Evolutionary conservation across 1,140 invertebrate species (phyloP), one percentile per base, ranked within the genome.

Genomic region (Dendroctonus ponderosae): DNA sequence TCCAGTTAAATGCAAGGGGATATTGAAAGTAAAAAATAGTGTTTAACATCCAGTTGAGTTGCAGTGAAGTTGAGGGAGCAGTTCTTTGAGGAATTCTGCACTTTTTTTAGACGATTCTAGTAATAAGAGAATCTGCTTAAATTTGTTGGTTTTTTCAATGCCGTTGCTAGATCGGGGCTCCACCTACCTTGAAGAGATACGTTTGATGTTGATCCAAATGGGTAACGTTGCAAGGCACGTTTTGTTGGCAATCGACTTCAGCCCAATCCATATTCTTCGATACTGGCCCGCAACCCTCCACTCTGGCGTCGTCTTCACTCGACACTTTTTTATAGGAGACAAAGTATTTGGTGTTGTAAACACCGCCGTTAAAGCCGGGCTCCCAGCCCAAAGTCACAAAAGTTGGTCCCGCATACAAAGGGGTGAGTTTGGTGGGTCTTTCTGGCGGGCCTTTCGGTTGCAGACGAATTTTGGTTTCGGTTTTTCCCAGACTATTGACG

Each of bases 331-430:
- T 84, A 75, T 91, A 91, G 7, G 85, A 85, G 6, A 94, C 89
- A 71, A 91, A 91, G 78, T 91, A 94, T 73, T 92, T 92, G 0
- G 92, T 95, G 70, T 89, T 91, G 9, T 85, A 84, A 41, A 93
- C 76, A 0, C 93, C 93, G 0, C 94, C 94, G 79, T 96, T 91
- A 75, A 96, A 97, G 0, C 93, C 93, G 0, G 91, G 86, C 70
- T 91, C 87, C 92, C 92, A 96, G 41, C 84, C 82, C 0, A 96
- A 77, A 0, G 89, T 87, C 0, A 95, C 89, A 72, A 85, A 89
- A 11, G 88, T 89, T 5, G 88, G 88, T 0, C 89, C 91, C 1
- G 90, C 82, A 68, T 89, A 87, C 49, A 87, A 80, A 6, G 89
- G 84, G 0, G 84, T 80, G 9, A 94, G 76, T 57, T 87, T 85